Evolutionary conservation across 1,140 invertebrate genomes (phyloP), one percentile per base, ranked within the genome.

Genomic region (Aphelenchoides fujianensis): DNA sequence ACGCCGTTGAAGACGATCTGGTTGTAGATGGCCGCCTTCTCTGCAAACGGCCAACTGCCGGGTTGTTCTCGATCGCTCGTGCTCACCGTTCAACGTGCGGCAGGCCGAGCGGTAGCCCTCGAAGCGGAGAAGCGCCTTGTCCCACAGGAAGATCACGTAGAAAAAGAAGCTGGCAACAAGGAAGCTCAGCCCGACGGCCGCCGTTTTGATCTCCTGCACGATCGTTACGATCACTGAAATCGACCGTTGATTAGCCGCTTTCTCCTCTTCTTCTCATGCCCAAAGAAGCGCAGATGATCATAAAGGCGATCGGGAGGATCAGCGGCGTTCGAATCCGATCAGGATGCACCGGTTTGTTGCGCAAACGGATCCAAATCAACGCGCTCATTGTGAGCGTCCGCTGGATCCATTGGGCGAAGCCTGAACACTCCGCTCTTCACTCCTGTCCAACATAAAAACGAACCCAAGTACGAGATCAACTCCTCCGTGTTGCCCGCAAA

Each of bases 291-390:
- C 76, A 77, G 35, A 72, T 53, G 57, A 54, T 23, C 30, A 81
- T 54, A 36, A 79, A 80, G 16, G 78, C 12, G n/a, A 80, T 59
- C 16, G 77, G 77, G 27, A 79, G 34, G 36, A 79, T 70, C 27
- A 79, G 31, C 27, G 77, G 77, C 34, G 57, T 69, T 61, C 61
- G 70, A 30, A 81, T 78, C 19, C 52, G 55, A 31, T 79, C 78
- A 12, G 76, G 72, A 63, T 79, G 79, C 32, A 78, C 73, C 3
- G 62, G 73, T 23, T 57, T 62, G 2, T 76, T 12, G n/a, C 30
- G 48, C 32, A 57, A 73, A 41, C 79, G 71, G 55, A 79, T 79
- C 30, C 67, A 81, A 19, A 79, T 34, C n/a, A 79, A 54, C 2
- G 74, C 79, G 1, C 70, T 2, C 74, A 79, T 80, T 52, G 76